Evolutionary conservation across 2,888 invertebrate species (phyloP), one percentile per base, ranked within the genome.

Genomic region (Eupithecia subumbrata): DNA sequence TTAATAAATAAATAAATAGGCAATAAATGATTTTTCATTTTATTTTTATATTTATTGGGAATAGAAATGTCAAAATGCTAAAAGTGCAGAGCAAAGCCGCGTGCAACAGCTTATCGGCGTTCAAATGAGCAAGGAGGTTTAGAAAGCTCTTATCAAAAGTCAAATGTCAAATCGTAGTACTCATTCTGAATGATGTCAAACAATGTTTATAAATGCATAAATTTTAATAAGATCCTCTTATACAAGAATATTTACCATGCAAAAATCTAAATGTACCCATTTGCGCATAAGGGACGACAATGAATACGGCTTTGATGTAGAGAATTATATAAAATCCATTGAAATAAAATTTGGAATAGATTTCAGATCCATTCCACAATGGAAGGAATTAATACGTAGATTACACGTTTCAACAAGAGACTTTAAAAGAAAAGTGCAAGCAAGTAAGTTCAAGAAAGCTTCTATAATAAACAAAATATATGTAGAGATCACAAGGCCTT

Each of bases 391-490:
- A 66, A 82, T 92, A 60, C 82, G 90, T 79, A 83, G 86, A 37
- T 82, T 93, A 72, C 85, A 91, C 72, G 83, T 80, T 68, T 76
- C 83, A 22, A 81, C 83, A 43, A 87, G 86, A 2, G 85, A 89
- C 56, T 89, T 80, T 70, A 89, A 89, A 78, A 84, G 81, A 66
- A 90, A 82, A 84, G 83, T 91, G 71, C 86, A 87, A 82, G 85
- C 84, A 67, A 86, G 89, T 40, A 83, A 86, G 30, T 66, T 75
- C n/a, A 89, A 92, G 34, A 91, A 92, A 76, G 64, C 74, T 43
- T 64, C 78, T 22, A 94, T 95, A 72, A 88, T 94, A 76, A 77
- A 91, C 5, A 93, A 91, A 77, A 79, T 95, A 56, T 89, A 86
- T 64, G 81, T 80, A 67, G 84, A 94, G 80, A 83, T 80, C 22